A percentile compares a stretch with the other conserved stretches of the same genome.
These are phyloP conservation scores for Orussus abietinus DNA, from an alignment of 1,140 invertebrate genomes.

Conservation along the genomic window DNA sequence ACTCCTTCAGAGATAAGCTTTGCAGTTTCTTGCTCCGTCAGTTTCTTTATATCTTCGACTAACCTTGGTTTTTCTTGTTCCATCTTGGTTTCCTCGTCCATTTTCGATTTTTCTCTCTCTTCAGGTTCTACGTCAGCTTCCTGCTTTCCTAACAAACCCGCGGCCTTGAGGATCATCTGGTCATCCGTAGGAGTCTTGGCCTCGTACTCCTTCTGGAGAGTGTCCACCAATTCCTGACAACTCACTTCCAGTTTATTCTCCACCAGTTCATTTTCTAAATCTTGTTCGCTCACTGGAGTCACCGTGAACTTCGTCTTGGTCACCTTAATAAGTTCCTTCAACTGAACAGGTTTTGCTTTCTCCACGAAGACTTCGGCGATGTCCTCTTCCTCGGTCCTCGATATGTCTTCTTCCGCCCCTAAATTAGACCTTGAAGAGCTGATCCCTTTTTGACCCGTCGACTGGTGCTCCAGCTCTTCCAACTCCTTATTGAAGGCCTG, in stretches of 20 bases:
- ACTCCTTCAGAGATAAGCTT: too few species aligned
- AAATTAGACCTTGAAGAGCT: too few species aligned
- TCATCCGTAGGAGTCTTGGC: slow-evolving; percentile 43
- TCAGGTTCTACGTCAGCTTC: not conserved
- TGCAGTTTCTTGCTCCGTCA: too few species aligned
- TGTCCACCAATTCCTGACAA: slow-evolving; percentile 47
- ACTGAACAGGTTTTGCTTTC: not conserved
- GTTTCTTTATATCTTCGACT: too few species aligned
- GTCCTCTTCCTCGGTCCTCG: not conserved
- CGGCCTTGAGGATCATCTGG: too few species aligned
- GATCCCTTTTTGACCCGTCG: slow-evolving; percentile 21
- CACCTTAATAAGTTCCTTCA: not conserved
- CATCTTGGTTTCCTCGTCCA: not conserved
- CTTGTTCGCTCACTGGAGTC: slow-evolving; percentile 33
- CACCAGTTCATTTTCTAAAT: slow-evolving; percentile 44
- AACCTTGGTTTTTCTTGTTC: not conserved
- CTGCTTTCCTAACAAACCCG: not conserved
- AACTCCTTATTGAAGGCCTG: slow-evolving; percentile 47
- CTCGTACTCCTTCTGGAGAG: slow-evolving; percentile 42
- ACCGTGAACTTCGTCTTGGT: slow-evolving; percentile 36
- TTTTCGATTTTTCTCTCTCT: too few species aligned
- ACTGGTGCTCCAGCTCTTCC: slow-evolving; percentile 45
- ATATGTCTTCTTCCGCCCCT: not conserved
- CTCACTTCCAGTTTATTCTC: slow-evolving; percentile 46
- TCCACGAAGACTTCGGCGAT: not conserved